A percentile compares a stretch with the other conserved stretches of the same genome.
Conservation (phyloP, 2,113 vertebrate genomes). For the Pterophyllum scalare region DNA sequence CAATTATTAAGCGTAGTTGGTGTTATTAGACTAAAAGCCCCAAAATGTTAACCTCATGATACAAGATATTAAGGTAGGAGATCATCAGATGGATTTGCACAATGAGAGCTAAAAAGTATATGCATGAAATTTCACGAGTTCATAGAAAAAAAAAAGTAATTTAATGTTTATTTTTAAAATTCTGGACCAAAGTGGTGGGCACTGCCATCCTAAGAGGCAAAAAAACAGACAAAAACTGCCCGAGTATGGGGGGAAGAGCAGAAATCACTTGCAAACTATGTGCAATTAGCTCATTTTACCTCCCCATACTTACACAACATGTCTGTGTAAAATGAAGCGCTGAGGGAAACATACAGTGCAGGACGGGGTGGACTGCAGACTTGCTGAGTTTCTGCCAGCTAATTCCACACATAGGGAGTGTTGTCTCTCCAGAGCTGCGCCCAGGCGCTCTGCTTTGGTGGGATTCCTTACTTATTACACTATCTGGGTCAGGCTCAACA, state of each 20-base stretch:
- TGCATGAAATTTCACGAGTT: not conserved
- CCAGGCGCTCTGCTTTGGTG: constrained; percentile 15
- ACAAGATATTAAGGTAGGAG: no score
- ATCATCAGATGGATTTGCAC: not conserved
- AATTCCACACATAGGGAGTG: constrained; percentile 36
- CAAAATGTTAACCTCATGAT: no score
- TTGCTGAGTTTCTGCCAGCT: constrained; percentile 33
- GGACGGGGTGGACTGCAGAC: constrained; percentile 39
- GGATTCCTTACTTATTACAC: constrained; percentile 64
- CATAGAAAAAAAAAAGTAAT: not conserved
- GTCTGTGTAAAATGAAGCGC: not conserved
- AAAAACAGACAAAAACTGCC: not conserved
- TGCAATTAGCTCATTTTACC: constrained; percentile 50
- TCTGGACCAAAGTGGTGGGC: not conserved
- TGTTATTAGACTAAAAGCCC: no score
- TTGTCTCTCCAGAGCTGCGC: constrained; percentile 11
- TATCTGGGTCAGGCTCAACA: constrained; percentile 54
- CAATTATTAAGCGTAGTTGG: no score
- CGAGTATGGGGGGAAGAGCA: constrained; percentile 6
- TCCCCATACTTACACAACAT: constrained; percentile 9
- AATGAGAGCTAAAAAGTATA: not conserved
- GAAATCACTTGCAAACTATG: constrained; percentile 39
- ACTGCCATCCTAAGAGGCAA: not conserved
- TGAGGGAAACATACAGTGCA: constrained; percentile 12
- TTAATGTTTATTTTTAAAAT: not conserved